A percentile compares a stretch with the other conserved stretches of the same genome.
Conservation (phyloP, 2,797 vertebrate species). For the Lemur catta region DNA sequence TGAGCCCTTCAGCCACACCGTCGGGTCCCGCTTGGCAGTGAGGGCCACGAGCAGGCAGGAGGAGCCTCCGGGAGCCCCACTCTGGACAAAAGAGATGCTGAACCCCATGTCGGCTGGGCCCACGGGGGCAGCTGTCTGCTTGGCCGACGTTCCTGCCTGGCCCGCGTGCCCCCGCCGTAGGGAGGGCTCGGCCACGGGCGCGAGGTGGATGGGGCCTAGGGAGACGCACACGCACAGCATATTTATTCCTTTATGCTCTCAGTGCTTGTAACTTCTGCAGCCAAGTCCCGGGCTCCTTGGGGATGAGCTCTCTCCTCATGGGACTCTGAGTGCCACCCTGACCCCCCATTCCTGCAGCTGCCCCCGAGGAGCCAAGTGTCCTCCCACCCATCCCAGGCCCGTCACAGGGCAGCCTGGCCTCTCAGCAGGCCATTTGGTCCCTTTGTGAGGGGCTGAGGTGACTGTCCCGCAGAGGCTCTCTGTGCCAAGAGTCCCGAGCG, state of each 20-base stretch:
- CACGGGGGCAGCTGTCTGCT: not conserved
- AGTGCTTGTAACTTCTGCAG: conserved; percentile 62
- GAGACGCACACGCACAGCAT: not conserved
- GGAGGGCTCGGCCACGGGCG: not conserved
- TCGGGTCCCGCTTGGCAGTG: not conserved
- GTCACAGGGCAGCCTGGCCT: not conserved
- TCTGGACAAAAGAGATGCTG: not conserved
- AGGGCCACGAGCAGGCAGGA: not conserved
- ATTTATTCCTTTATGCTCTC: not conserved
- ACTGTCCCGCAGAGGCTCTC: not conserved
- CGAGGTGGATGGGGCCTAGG: not conserved
- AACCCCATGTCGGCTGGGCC: not conserved
- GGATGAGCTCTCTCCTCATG: not conserved
- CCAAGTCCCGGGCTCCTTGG: conserved; percentile 18
- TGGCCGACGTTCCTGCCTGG: fast-evolving
- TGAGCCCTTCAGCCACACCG: not conserved
- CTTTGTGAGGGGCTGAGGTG: not conserved
- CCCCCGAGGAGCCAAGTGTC: not conserved
- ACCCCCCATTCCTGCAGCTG: not conserved
- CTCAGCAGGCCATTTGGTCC: not conserved
- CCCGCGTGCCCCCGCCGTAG: fast-evolving
- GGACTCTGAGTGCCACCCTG: fast-evolving
- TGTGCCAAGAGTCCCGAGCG: not conserved
- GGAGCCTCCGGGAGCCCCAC: not conserved
- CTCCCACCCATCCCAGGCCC: not conserved